phyloP scores from a whole-genome alignment of 1,140 invertebrate species.

The Heliconius melpomene region DNA sequence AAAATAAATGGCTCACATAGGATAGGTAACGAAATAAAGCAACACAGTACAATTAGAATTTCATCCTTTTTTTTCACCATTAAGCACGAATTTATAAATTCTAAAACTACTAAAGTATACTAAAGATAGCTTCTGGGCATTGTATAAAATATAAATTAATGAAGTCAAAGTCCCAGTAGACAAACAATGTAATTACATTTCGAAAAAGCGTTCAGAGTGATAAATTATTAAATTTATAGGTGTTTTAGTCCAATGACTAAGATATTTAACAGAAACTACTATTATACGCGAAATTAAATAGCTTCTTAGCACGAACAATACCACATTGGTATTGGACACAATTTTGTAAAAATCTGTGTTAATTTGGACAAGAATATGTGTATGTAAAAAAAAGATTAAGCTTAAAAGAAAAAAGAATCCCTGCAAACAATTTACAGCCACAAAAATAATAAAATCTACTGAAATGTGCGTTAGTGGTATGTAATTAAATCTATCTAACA shows the following conservation, averaged over 20 bases:
- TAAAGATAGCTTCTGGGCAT: background rate
- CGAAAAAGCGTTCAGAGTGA: background rate
- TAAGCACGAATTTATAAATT: no score
- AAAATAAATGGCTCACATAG: no score
- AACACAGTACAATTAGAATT: no score
- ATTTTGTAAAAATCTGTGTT: background rate
- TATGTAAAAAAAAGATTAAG: slow-evolving; percentile 7
- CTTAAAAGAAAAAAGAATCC: slow-evolving; percentile 5
- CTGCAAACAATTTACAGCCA: background rate
- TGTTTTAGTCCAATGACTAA: background rate
- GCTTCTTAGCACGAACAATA: background rate
- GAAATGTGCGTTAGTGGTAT: slow-evolving; percentile 26
- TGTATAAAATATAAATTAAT: background rate
- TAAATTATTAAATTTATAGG: slow-evolving; percentile 4
- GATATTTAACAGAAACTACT: background rate
- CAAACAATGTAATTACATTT: background rate
- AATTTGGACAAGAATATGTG: background rate
- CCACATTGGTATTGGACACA: background rate
- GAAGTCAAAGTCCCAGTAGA: background rate
- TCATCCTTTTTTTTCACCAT: no score
- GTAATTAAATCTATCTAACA: slow-evolving; percentile 42
- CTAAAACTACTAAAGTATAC: no score
- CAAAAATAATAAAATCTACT: slow-evolving; percentile 1
- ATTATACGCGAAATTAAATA: background rate
- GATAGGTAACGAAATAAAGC: no score